These are phyloP conservation scores for Marasmarcha lunaedactyla DNA, from an alignment of 2,888 invertebrate genomes.

Conservation along the genomic window DNA sequence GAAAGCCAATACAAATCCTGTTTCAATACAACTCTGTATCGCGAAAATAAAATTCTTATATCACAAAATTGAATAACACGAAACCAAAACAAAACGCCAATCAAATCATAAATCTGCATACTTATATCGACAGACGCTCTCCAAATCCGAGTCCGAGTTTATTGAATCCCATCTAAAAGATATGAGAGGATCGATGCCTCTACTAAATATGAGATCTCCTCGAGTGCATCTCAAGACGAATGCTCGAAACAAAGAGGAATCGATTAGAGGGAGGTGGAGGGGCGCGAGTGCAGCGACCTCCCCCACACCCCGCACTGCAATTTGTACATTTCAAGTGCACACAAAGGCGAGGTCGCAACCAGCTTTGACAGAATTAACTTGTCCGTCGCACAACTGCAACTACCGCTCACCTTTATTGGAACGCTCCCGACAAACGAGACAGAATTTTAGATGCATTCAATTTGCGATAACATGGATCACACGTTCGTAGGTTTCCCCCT, in stretches of 20 bases:
- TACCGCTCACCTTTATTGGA: conserved; percentile 55
- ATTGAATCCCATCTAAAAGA: conserved; percentile 23
- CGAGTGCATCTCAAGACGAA: conserved; percentile 63
- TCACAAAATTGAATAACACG: too few relatives aligned
- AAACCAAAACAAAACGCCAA: conserved; percentile 3
- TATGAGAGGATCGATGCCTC: conserved; percentile 29
- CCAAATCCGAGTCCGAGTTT: conserved; percentile 13
- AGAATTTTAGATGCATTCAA: conserved; percentile 29
- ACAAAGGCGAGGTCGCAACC: conserved; percentile 64
- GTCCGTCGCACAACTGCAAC: conserved; percentile 49
- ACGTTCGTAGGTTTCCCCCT: neutral
- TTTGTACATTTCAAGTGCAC: conserved; percentile 70
- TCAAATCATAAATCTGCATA: conserved; percentile 8
- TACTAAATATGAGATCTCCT: conserved; percentile 52
- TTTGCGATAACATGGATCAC: conserved; percentile 7
- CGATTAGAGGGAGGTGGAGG: conserved; percentile 53
- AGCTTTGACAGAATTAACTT: conserved; percentile 70
- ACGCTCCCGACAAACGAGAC: conserved; percentile 30
- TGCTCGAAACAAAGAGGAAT: conserved; percentile 64
- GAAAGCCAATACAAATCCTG: too few relatives aligned
- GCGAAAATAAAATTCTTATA: too few relatives aligned
- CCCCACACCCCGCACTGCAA: conserved; percentile 56
- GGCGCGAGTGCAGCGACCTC: conserved; percentile 57
- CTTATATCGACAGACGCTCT: too few relatives aligned
- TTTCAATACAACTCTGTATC: too few relatives aligned